These are phyloP conservation scores for Polyergus mexicanus DNA, from an alignment of 1,140 invertebrate genomes.

Conservation along the genomic window DNA sequence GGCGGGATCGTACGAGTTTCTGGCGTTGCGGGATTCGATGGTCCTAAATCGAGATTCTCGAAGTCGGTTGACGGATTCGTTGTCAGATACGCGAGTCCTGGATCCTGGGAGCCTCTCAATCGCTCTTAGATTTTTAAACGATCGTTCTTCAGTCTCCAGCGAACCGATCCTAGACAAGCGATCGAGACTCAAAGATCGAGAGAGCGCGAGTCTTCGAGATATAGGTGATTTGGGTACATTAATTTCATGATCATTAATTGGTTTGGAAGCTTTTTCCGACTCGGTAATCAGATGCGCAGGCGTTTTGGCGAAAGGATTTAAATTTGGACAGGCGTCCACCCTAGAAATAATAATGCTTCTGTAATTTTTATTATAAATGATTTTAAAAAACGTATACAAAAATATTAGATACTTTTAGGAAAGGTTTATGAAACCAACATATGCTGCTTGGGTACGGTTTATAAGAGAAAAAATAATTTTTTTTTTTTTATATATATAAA, in stretches of 20 bases:
- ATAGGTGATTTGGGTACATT: not conserved
- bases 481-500: not conserved
- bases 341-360: slow-evolving; percentile 64
- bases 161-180: not conserved
- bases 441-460: not conserved
- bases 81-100: not conserved
- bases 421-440: too few species aligned
- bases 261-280: not conserved
- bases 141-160: not conserved
- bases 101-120: slow-evolving; percentile 12
- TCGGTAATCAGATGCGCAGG: slow-evolving; percentile 26
- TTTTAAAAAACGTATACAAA: not conserved
- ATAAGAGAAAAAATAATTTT: not conserved
- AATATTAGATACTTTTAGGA: too few species aligned
- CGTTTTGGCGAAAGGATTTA: slow-evolving; percentile 60
- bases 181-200: slow-evolving; percentile 57
- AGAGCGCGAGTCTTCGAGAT: not conserved
- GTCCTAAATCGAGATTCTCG: slow-evolving; percentile 25
- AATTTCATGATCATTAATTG: not conserved
- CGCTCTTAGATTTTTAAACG: not conserved
- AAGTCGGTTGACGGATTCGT: not conserved
- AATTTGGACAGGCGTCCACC: slow-evolving; percentile 81
- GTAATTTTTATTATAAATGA: not conserved
- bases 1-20: not conserved
- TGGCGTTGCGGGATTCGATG: not conserved